Evolutionary conservation across 2,113 vertebrate species (phyloP), one percentile per base, ranked within the genome.

Genomic region (Takifugu flavidus): DNA sequence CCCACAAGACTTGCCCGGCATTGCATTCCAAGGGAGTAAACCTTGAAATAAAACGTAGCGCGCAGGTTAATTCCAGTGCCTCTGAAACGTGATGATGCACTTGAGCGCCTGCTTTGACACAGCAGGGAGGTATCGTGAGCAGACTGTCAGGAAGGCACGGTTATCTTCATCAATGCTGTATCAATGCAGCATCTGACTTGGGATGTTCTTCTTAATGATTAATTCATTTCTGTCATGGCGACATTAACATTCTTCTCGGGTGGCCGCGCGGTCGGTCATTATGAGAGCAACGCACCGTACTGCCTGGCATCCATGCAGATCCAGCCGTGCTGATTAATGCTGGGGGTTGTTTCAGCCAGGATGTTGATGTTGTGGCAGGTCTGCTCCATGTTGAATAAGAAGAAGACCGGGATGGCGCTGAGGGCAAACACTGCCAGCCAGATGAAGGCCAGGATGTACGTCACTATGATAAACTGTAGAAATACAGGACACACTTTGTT

Each of bases 261-360:
- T 10, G 59, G 52, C 59, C 65, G 56, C 47, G 73, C 26, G 59
- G 72, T 67, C 63, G 67, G 65, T 73, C 70, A 68, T 82, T 74
- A 65, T 31, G 59, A 53, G 62, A 62, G 26, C 59, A 67, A 80
- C 90, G 4, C 87, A 98, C 97, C 95, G 0, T 94, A 99, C 93
- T 97, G 96, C 78, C 97, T 93, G 76, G 95, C 94, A 42, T 99
- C 96, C 2, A 96, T 94, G 83, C 97, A 99, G 66, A 99, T 89
- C 86, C 91, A 91, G 58, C 64, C 61, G 6, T 91, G 92, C 80
- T 91, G 90, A 84, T 81, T 92, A 58, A 92, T 85, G 85, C 93
- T 93, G 81, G 95, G 89, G 0, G 95, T 91, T n/a, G 94, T 95
- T 88, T 99, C 98, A 53, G 93, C 90, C 81, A 95, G 92, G 78